Evolutionary conservation across 2,113 vertebrate genomes (phyloP).

Genomic region (Halichoerus grypus): DNA sequence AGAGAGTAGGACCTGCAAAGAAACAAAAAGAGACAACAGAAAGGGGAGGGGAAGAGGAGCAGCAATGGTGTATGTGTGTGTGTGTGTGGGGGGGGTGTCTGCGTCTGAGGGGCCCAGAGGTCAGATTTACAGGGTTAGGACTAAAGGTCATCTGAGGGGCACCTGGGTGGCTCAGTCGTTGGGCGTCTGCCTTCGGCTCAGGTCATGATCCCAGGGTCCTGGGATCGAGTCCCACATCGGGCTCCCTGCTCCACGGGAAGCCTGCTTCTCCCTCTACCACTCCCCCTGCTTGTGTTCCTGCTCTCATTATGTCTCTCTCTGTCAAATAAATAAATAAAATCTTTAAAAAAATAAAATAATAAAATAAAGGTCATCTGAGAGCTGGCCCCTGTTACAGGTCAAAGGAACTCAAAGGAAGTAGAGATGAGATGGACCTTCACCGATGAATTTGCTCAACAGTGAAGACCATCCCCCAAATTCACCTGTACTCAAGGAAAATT

Average conservation of each 20-base stretch:
- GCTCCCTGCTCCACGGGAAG: no score
- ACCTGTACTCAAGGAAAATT: neutral
- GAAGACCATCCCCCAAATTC: neutral
- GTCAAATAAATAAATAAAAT: no score
- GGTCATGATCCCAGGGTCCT: no score
- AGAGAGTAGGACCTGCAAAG: neutral
- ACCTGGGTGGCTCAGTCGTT: no score
- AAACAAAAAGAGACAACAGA: neutral
- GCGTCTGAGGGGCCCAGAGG: neutral
- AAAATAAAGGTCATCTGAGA: neutral
- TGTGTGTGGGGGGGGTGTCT: rapidly evolving
- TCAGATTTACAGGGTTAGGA: neutral
- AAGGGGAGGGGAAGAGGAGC: neutral
- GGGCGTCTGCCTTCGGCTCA: no score
- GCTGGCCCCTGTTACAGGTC: neutral
- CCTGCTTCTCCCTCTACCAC: no score
- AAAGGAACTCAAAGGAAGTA: neutral
- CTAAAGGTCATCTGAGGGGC: neutral
- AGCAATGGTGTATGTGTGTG: no score
- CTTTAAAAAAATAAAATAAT: no score
- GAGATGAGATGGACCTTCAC: neutral
- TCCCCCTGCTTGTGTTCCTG: no score
- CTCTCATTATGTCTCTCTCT: no score
- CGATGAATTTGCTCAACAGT: neutral
- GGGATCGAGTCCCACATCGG: no score